A percentile compares a stretch with the other conserved stretches of the same genome.
Evolutionary conservation across 1,140 invertebrate genomes (phyloP).

Genomic region (Zeugodacus cucurbitae): DNA sequence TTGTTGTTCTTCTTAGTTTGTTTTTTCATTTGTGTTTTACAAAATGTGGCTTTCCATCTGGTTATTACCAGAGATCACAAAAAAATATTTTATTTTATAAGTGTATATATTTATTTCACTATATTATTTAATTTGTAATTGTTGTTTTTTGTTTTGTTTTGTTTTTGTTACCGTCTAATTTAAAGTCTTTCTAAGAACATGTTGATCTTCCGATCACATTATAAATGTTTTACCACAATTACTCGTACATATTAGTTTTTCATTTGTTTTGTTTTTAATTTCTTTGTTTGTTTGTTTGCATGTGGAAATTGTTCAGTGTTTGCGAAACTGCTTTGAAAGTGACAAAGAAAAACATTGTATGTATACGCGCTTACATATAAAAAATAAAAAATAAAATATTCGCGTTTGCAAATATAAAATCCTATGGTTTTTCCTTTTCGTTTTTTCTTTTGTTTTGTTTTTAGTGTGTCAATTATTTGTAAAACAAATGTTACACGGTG

Average conservation of each 20-base stretch:
- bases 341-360: not conserved
- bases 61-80: conserved; percentile 19
- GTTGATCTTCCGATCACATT: not conserved
- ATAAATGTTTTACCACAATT: not conserved
- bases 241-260: not conserved
- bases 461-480: not conserved
- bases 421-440: not conserved
- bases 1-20: not conserved
- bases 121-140: not conserved
- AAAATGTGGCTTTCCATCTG: not conserved
- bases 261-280: no score
- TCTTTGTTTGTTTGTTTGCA: not conserved
- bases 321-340: not conserved
- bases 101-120: not conserved
- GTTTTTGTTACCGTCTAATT: not conserved
- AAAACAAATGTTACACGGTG: not conserved
- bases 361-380: not conserved
- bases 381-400: not conserved
- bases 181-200: not conserved
- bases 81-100: not conserved
- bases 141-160: no score
- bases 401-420: not conserved
- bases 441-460: not conserved
- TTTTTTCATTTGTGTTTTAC: not conserved
- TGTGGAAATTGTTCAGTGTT: not conserved